Evolutionary conservation across 2,888 invertebrate species (phyloP), one percentile per base, ranked within the genome.

Genomic region (Harpagoxenus sublaevis): DNA sequence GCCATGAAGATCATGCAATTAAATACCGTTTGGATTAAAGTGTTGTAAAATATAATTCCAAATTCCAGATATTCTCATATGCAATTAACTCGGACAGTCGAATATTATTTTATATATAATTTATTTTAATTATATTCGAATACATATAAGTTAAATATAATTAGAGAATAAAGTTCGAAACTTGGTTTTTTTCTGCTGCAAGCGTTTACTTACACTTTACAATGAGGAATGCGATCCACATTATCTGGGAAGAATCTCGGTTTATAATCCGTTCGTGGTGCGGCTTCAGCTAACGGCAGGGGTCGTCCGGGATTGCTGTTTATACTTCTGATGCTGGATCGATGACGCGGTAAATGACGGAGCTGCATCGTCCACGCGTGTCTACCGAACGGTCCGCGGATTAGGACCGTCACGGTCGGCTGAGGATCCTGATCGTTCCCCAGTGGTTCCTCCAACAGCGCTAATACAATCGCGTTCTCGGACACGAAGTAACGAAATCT

Each of bases 391-490:
- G 99, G 98, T 83, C 98, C 98, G 2, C 99, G 97, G 87, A 99
- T 97, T 78, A 99, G 96, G 77, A 98, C 97, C 94, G 97, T 97
- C 9, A 99, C 97, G 0, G 98, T 99, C 0, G 99, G 99, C 93
- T 99, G 98, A 4, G 99, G 98, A 95, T 99, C 99, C 96, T 98
- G 96, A 94, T 98, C 97, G 93, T 98, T 99, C n/a, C 98, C 98
- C 8, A 99, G 96, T 18, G 99, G 98, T 94, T 99, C 98, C 94
- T 99, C 99, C 10, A 99, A 95, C 83, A 99, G 95, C 0, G 98
- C 98, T 89, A 99, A 95, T 95, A 99, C 97, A 9, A 98, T 97
- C 57, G 97, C 97, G 88, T 98, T 98, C 93, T 99, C 99, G 0
- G 98, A 97, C 2, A 99, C 98, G 95, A 98, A 99, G 95, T 99